A percentile compares a stretch with the other conserved stretches of the same genome.
Conservation (phyloP, 2,113 vertebrate species). For the Sinocyclocheilus rhinocerous region DNA sequence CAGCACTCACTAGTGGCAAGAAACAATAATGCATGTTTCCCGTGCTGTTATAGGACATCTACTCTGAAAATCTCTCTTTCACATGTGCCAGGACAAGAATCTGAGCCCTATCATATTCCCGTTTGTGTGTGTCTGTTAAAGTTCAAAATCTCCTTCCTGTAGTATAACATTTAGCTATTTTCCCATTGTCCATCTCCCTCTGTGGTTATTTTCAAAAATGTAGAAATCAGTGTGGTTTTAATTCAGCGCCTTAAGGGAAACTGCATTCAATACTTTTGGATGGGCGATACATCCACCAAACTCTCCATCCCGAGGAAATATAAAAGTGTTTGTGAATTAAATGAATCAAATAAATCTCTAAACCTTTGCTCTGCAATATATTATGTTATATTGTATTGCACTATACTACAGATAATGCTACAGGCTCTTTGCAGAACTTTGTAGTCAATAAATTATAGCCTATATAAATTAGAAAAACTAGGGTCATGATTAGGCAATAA, state of each 20-base stretch:
- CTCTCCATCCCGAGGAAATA: not conserved
- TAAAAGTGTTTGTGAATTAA: not conserved
- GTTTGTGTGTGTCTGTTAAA: constrained; percentile 63
- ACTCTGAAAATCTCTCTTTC: constrained; percentile 43
- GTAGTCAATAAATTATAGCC: not conserved
- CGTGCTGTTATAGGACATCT: constrained; percentile 16
- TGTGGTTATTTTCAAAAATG: constrained; percentile 68
- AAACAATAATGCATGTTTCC: no score
- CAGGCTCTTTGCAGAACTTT: not conserved
- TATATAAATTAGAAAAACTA: constrained; percentile 1
- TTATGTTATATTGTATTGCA: not conserved
- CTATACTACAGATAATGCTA: not conserved
- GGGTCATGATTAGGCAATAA: not conserved
- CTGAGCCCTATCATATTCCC: constrained; percentile 51
- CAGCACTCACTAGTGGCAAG: constrained; percentile 47
- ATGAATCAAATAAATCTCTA: not conserved
- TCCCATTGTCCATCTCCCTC: constrained; percentile 66
- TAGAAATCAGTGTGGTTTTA: constrained; percentile 66
- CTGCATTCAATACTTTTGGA: not conserved
- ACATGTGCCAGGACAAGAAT: constrained; percentile 55
- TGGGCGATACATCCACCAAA: not conserved
- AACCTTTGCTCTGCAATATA: not conserved
- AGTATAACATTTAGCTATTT: constrained; percentile 69
- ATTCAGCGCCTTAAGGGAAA: constrained; percentile 61
- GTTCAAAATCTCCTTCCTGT: constrained; percentile 72